Evolutionary conservation across 2,797 vertebrate genomes (phyloP).

Genomic region (Thamnophis elegans): DNA sequence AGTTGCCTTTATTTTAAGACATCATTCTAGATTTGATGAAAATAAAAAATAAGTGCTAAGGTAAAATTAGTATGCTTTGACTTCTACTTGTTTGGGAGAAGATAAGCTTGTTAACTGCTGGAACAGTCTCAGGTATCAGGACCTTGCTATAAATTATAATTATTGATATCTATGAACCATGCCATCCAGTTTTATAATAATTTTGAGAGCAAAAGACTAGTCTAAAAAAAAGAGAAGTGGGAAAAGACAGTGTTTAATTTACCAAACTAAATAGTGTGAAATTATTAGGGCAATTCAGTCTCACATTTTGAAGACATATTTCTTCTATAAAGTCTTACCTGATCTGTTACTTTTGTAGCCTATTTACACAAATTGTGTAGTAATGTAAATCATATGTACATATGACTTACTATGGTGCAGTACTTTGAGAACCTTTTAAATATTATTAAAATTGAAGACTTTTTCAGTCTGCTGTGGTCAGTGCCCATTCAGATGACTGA

Average conservation of each 20-base stretch:
- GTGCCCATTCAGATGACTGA: slow-evolving; percentile 41
- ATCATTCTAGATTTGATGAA: neutral
- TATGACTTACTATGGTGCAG: neutral
- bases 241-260: neutral
- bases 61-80: neutral
- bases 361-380: neutral
- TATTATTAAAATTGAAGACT: slow-evolving; percentile 53
- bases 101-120: neutral
- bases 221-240: neutral
- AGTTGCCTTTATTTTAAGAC: neutral
- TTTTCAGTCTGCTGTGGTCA: slow-evolving; percentile 41
- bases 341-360: slow-evolving; percentile 13
- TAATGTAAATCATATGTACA: slow-evolving; percentile 51
- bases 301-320: neutral
- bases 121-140: neutral
- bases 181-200: neutral
- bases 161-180: neutral
- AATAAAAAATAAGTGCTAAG: neutral
- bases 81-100: neutral
- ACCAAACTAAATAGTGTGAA: neutral
- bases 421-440: slow-evolving; percentile 56
- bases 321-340: neutral
- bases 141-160: neutral
- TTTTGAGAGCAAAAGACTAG: neutral
- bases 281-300: neutral